A percentile compares a stretch with the other conserved stretches of the same genome.
Evolutionary conservation across 2,888 invertebrate species (phyloP).

Genomic region (Caenorhabditis auriculariae): DNA sequence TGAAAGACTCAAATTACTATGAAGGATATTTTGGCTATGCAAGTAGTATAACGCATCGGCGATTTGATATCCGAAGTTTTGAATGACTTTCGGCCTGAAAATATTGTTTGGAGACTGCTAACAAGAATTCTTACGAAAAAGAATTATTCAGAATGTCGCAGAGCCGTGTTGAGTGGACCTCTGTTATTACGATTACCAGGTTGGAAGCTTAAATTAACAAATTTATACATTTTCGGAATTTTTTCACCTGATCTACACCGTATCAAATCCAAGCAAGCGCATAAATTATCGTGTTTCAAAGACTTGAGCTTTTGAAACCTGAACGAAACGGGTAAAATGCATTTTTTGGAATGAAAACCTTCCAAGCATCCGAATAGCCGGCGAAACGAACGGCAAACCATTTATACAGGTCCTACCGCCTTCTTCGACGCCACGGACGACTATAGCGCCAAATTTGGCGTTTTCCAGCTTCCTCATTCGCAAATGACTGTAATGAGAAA

Average conservation of each 20-base stretch:
- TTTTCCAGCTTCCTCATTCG: background rate
- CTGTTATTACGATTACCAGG: constrained; percentile 47
- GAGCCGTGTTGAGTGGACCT: constrained; percentile 72
- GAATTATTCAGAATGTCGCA: constrained; percentile 54
- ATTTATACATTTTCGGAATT: background rate
- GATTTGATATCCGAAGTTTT: constrained; percentile 76
- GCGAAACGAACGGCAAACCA: constrained; percentile 91
- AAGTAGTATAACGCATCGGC: constrained; percentile 41
- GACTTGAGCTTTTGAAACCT: constrained; percentile 29
- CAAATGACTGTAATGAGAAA: too few relatives aligned
- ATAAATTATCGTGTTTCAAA: constrained; percentile 72
- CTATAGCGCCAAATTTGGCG: constrained; percentile 30
- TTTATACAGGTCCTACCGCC: constrained; percentile 68
- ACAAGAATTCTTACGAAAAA: background rate
- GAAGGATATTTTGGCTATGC: constrained; percentile 17
- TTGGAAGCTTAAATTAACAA: constrained; percentile 39
- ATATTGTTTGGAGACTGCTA: background rate
- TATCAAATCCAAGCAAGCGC: constrained; percentile 85
- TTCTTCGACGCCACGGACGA: constrained; percentile 36
- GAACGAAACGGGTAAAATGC: constrained; percentile 2
- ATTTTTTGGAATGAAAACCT: constrained; percentile 10
- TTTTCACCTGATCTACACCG: constrained; percentile 65
- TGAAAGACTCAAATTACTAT: constrained; percentile 14
- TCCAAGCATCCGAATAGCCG: constrained; percentile 81
- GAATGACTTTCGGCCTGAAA: constrained; percentile 59